phyloP scores from a whole-genome alignment of 2,113 vertebrate genomes.

The Platichthys flesus region DNA sequence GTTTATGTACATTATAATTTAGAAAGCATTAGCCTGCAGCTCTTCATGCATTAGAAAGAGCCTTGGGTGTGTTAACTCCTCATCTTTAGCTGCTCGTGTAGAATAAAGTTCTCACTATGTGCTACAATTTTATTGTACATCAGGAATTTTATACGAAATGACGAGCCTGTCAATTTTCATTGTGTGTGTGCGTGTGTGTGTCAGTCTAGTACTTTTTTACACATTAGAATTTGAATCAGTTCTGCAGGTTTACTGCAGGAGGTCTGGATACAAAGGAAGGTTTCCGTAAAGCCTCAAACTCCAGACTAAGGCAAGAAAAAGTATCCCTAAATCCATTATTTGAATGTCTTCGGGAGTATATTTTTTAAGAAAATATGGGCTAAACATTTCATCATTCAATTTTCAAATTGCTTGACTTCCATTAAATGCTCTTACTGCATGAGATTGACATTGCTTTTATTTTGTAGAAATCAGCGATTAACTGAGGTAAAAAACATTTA shows the following conservation, averaged over 20 bases:
- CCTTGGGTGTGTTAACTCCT: not conserved
- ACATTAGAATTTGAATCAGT: slow-evolving; percentile 14
- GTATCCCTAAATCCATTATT: not conserved
- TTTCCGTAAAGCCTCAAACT: too few relatives aligned
- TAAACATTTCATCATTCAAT: not conserved
- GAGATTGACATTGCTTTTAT: not conserved
- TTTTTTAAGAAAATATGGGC: too few relatives aligned
- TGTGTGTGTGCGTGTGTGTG: not conserved
- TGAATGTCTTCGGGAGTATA: not conserved
- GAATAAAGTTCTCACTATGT: not conserved
- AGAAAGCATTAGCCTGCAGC: not conserved
- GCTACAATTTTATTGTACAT: not conserved
- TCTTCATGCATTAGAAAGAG: too few relatives aligned
- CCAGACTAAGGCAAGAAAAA: not conserved
- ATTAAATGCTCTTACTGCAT: not conserved
- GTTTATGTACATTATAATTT: not conserved
- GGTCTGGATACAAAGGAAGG: too few relatives aligned
- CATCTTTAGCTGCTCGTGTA: not conserved
- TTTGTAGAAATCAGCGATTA: not conserved
- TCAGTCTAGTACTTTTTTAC: not conserved
- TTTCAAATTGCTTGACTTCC: not conserved
- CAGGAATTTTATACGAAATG: not conserved
- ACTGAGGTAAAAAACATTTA: not conserved
- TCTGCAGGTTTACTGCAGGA: not conserved
- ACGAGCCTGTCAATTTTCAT: not conserved